Conservation (phyloP, 2,113 vertebrate genomes). For the Coracopsis vasa region DNA sequence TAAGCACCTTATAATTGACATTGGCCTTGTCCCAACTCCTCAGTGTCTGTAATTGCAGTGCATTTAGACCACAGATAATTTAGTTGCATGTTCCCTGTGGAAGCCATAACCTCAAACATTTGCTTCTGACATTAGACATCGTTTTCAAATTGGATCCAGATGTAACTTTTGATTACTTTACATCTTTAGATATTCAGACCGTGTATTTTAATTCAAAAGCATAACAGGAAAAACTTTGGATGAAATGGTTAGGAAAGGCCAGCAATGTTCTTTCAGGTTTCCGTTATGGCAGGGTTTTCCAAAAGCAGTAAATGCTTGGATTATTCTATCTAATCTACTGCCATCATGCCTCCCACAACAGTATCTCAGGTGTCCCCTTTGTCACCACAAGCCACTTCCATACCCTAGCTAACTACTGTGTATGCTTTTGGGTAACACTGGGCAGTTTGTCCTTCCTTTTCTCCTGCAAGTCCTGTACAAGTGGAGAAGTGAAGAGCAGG, state of each 20-base stretch:
- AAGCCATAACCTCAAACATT: constrained; percentile 2
- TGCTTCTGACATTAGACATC: background rate
- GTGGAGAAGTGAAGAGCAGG: accelerated
- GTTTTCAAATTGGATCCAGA: background rate
- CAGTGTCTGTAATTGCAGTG: background rate
- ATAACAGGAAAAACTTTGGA: background rate
- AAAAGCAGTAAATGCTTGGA: background rate
- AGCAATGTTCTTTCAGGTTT: background rate
- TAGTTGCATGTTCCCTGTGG: background rate
- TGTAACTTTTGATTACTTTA: background rate
- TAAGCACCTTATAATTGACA: background rate
- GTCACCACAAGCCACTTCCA: background rate
- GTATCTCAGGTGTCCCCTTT: background rate
- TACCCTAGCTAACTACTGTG: background rate
- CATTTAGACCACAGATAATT: background rate
- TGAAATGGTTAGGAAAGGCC: background rate
- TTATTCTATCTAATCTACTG: background rate
- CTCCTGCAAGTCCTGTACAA: background rate
- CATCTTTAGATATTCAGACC: background rate
- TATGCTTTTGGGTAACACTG: background rate
- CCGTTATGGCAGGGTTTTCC: background rate
- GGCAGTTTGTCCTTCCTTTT: background rate
- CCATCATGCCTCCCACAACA: background rate
- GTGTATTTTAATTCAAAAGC: background rate
- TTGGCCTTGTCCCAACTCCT: background rate